Base-by-base conservation (phyloP, 2,113 vertebrate genomes). In the Syngnathoides biaculeatus region DNA sequence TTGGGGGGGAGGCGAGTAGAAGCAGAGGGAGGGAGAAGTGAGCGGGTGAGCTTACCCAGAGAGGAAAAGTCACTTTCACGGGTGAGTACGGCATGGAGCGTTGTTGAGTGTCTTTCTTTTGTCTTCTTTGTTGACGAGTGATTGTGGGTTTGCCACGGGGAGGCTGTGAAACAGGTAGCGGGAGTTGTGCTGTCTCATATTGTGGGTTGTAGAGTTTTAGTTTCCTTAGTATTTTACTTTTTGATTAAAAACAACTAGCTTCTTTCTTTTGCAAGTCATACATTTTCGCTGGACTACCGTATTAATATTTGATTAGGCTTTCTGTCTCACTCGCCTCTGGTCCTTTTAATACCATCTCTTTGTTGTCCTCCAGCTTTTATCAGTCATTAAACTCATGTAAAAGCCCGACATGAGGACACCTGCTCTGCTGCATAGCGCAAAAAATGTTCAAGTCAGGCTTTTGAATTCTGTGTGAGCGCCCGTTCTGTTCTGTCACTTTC, bases 251-350 rank as follows among this genome's bases (percentile, higher is more conserved):
- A 20, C 48, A 52, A 52, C 48, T 22, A n/a, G 48, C 48, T 22
- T 52, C 20, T 8, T 17, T 57, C 13, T 57, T 57, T 57, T 57
- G 55, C 55, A 17, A 5, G 26, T 27, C 14, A 57, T 26, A 57
- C 30, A 35, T 30, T 85, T 72, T 88, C 84, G 68, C 80, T 85
- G 74, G 80, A 78, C 69, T 72, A 64, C n/a, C 52, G 2, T 75
- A 74, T 89, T 88, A 87, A 91, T 90, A 86, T 90, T 88, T 88
- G 65, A 89, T 90, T 26, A 82, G 81, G 76, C 30, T 65, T 48
- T 72, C 57, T 56, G 2, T 82, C 70, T 69, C 45, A 77, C 71
- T 70, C 62, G 83, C 82, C 78, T 83, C 76, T 69, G 63, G 38
- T 48, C 61, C 57, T 71, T 53, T 60, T 19, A 17, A 24, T 19